Evolutionary conservation across 1,140 invertebrate genomes (phyloP).

Genomic region (Pseudachorutes palmiensis): DNA sequence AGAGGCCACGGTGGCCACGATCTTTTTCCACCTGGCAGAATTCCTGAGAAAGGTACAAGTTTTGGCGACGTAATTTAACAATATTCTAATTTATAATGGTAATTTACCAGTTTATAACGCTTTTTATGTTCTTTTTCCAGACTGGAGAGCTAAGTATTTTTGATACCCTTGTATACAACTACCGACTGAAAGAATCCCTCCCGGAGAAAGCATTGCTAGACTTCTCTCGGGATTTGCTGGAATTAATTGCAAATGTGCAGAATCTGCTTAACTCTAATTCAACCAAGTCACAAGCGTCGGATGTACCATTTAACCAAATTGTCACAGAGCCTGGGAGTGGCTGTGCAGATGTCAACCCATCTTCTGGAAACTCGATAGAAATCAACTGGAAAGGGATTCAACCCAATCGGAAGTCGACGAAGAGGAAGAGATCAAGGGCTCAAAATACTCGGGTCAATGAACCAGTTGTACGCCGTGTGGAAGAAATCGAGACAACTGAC

Average conservation of each 20-base stretch:
- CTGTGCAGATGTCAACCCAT: background rate
- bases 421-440: too few species aligned
- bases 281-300: too few species aligned
- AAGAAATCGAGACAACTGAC: too few species aligned
- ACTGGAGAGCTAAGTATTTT: slow-evolving; percentile 25
- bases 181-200: slow-evolving; percentile 21
- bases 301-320: background rate
- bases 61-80: background rate
- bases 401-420: too few species aligned
- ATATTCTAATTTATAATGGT: background rate
- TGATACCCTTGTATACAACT: slow-evolving; percentile 29
- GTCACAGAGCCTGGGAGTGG: background rate
- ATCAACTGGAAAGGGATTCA: background rate
- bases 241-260: background rate
- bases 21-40: slow-evolving; percentile 26
- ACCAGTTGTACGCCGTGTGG: too few species aligned
- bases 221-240: background rate
- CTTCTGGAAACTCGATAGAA: background rate
- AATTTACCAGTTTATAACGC: background rate
- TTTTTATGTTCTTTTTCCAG: slow-evolving; percentile 1
- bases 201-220: background rate
- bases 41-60: slow-evolving; percentile 22
- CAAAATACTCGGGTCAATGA: too few species aligned
- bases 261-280: background rate
- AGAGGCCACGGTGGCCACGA: slow-evolving; percentile 8